phyloP scores from a whole-genome alignment of 2,888 invertebrate genomes.

The Morpho deidamia region DNA sequence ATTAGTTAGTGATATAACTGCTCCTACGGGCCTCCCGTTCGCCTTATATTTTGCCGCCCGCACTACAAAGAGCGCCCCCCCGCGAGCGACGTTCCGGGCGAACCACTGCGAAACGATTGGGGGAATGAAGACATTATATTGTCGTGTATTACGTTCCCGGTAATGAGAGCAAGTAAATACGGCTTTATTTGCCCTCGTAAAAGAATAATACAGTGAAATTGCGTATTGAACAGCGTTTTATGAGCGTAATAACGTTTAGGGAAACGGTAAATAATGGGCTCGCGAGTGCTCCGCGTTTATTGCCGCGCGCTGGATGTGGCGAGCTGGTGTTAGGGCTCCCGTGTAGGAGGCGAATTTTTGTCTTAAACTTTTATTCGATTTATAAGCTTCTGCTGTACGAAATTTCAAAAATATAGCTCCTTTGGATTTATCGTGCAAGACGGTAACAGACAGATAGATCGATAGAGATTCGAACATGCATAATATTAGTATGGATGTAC shows the following conservation, averaged over 20 bases:
- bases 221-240: conserved; percentile 22
- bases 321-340: too few relatives aligned
- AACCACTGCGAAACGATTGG: not conserved
- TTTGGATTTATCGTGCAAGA: too few relatives aligned
- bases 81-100: not conserved
- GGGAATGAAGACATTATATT: conserved; percentile 6
- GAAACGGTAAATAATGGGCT: conserved; percentile 18
- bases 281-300: conserved; percentile 8
- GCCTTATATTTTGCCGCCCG: not conserved
- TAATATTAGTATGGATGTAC: too few relatives aligned
- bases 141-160: not conserved
- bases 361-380: too few relatives aligned
- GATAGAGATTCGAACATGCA: too few relatives aligned
- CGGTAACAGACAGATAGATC: too few relatives aligned
- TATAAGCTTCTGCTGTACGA: too few relatives aligned
- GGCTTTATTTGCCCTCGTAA: conserved; percentile 22
- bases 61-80: not conserved
- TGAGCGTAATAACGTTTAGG: conserved; percentile 22
- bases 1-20: too few relatives aligned
- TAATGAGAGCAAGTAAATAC: conserved; percentile 12
- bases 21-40: too few relatives aligned
- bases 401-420: too few relatives aligned
- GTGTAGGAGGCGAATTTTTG: too few relatives aligned
- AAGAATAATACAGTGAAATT: conserved; percentile 24
- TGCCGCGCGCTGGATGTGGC: not conserved